phyloP scores from a whole-genome alignment of 2,888 invertebrate genomes.

The Orchesellides sinensis region DNA sequence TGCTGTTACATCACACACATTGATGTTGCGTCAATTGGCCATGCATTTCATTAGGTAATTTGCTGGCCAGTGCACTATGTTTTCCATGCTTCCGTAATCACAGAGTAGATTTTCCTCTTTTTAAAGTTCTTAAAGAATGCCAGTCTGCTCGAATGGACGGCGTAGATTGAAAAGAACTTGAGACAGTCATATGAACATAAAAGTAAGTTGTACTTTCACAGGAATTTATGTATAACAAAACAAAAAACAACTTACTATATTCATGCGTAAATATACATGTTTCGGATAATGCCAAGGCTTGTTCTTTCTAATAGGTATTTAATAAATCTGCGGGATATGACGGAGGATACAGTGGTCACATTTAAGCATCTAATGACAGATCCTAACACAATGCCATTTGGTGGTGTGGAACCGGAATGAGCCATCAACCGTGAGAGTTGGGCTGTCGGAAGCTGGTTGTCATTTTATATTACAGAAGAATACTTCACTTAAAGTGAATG shows the following conservation, averaged over 20 bases:
- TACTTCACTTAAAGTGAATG: no score
- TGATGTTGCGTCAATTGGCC: constrained; percentile 53
- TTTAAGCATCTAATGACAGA: constrained; percentile 42
- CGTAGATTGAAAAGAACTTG: neutral
- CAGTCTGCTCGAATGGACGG: neutral
- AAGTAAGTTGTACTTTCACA: neutral
- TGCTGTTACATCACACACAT: no score
- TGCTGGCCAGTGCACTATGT: constrained; percentile 62
- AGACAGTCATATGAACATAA: neutral
- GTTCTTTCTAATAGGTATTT: constrained; percentile 19
- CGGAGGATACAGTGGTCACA: constrained; percentile 24
- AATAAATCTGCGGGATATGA: constrained; percentile 5
- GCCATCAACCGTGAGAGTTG: constrained; percentile 20
- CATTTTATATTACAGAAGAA: constrained; percentile 9
- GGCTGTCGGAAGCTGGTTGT: neutral
- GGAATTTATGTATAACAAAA: neutral
- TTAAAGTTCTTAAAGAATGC: neutral
- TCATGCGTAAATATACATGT: neutral
- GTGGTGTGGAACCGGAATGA: constrained; percentile 39
- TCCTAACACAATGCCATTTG: constrained; percentile 15
- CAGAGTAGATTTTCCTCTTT: constrained; percentile 35
- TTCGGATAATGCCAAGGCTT: neutral
- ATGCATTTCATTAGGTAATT: constrained; percentile 56
- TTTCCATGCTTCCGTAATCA: constrained; percentile 64
- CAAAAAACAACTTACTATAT: no score